Percentiles rank a stretch among this genome's conserved stretches.
Evolutionary conservation across 2,113 vertebrate genomes (phyloP).

Genomic region (Pungitius pungitius): DNA sequence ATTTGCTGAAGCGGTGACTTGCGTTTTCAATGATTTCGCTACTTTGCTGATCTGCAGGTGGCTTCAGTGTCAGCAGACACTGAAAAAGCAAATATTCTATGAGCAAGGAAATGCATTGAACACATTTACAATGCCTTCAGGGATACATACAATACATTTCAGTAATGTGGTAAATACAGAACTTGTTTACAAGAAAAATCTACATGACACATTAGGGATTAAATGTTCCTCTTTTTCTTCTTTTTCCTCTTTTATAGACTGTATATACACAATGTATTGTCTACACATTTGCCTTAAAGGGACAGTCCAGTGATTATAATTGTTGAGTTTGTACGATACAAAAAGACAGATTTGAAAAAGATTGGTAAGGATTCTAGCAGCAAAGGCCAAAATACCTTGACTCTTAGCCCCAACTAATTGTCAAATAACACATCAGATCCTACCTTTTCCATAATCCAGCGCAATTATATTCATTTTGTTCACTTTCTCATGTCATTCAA

Average conservation of each 20-base stretch:
- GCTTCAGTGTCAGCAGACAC: neutral
- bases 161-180: neutral
- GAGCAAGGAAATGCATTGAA: neutral
- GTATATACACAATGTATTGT: neutral
- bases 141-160: neutral
- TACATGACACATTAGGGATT: neutral
- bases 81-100: neutral
- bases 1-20: neutral
- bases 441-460: neutral
- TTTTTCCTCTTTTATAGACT: neutral
- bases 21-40: neutral
- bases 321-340: too few species aligned
- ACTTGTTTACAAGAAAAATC: constrained; percentile 7
- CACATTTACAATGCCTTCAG: neutral
- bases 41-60: constrained; percentile 5
- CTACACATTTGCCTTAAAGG: neutral
- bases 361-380: too few species aligned
- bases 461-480: neutral
- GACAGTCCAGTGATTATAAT: too few species aligned
- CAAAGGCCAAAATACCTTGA: neutral
- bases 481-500: too few species aligned
- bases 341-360: neutral
- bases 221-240: neutral
- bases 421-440: neutral
- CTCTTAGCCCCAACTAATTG: neutral